Evolutionary conservation across 2,888 invertebrate species (phyloP), one percentile per base, ranked within the genome.

Genomic region (Ophion ellenae): DNA sequence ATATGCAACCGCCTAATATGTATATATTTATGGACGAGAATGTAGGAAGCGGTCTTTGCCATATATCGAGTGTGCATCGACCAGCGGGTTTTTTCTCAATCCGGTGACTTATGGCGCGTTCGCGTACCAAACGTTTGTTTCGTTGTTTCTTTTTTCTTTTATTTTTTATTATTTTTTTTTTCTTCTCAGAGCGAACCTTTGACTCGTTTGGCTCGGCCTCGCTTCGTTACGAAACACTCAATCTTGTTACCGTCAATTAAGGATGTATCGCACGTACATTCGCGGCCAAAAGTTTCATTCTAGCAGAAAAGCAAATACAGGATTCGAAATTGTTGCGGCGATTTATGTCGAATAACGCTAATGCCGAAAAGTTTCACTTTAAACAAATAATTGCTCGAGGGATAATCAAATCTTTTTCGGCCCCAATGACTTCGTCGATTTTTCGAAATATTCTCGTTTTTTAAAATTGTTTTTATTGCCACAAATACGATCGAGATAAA

Each of bases 1-100:
- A 2, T 32, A 47, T 14, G 10, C 47, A 14, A 47, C 14, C 47
- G 47, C 32, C 32, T 32, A 4, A 32, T 32, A 32, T 17, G 5
- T 17, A 53, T 17, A 17, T 17, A 5, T 14, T 5, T 53, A 61
- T 32, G 20, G 47, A 45, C 74, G 64, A 40, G 14, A 7, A 7
- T 57, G 83, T 86, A 83, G 86, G 86, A 86, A 86, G 86, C 53
- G 74, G 86, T 86, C 69, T 86, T 77, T 53, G 11, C 86, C 86
- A 83, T 86, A 86, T 86, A 81, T 81, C 47, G 74, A 20, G 32
- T 74, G 32, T 71, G 45, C 10, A 53, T 5, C 70, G 59, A 36
- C 73, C 63, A 69, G 78, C 78, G 73, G 24, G 70, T 53, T 53
- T 85, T 79, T 24, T 82, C 82, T 64, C 76, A 76, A 63, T 86